These are phyloP conservation scores for Dallia pectoralis DNA, from an alignment of 2,797 vertebrate genomes.

Conservation along the genomic window DNA sequence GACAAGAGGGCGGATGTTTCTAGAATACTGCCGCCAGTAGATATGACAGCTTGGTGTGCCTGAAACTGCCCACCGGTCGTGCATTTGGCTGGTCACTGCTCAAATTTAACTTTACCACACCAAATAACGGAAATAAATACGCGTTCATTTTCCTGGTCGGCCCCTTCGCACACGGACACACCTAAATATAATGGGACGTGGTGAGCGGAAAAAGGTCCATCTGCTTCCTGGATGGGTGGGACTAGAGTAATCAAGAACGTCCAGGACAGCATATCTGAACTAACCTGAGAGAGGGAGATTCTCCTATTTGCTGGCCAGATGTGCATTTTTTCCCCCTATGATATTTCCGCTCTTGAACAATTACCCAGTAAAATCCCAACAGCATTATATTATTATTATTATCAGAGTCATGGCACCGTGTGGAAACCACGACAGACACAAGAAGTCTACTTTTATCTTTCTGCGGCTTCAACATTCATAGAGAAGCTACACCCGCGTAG, in stretches of 20 bases:
- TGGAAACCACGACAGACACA: background rate
- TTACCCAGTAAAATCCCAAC: background rate
- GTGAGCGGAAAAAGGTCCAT: slow-evolving; percentile 58
- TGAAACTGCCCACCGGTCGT: too few species aligned
- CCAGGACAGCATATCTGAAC: slow-evolving; percentile 49
- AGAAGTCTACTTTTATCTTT: background rate
- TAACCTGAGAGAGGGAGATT: background rate
- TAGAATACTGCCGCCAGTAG: too few species aligned
- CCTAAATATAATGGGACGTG: slow-evolving; percentile 45
- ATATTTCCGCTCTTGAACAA: too few species aligned
- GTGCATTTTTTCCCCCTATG: too few species aligned
- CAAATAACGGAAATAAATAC: too few species aligned
- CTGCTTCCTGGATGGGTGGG: slow-evolving; percentile 69
- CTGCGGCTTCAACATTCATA: background rate
- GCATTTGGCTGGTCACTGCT: too few species aligned
- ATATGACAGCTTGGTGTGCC: too few species aligned
- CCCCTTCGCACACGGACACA: slow-evolving; percentile 1
- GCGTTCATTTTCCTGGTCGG: too few species aligned
- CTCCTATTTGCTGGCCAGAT: slow-evolving; percentile 2
- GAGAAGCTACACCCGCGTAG: background rate
- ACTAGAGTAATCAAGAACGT: slow-evolving; percentile 45
- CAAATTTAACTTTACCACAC: too few species aligned
- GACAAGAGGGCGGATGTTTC: too few species aligned
- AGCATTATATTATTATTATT: background rate
- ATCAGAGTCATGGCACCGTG: background rate